Conservation (phyloP, 1,140 invertebrate species). For the Semibalanus balanoides region DNA sequence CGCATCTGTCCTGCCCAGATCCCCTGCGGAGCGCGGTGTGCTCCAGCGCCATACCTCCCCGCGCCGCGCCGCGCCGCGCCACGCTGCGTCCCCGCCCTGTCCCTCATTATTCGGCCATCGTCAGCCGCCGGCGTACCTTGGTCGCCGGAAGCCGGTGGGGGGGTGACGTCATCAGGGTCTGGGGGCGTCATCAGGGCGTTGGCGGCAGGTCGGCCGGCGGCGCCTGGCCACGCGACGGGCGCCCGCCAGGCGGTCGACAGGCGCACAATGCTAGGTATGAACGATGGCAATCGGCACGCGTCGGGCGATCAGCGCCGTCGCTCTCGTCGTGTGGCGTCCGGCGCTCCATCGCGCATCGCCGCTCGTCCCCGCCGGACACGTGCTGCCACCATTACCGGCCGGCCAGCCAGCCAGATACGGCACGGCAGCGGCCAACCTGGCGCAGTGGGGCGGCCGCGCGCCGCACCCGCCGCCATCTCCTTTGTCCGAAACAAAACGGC, state of each 20-base stretch:
- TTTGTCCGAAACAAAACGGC: neutral
- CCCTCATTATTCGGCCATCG: neutral
- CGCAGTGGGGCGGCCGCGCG: too few relatives aligned
- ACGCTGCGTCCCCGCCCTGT: too few relatives aligned
- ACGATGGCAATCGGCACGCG: neutral
- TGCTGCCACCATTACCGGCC: neutral
- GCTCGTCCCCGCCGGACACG: neutral
- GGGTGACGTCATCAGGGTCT: neutral
- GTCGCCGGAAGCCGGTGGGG: neutral
- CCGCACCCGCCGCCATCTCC: neutral
- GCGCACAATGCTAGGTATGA: neutral
- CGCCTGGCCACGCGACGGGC: too few relatives aligned
- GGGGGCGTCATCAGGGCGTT: neutral
- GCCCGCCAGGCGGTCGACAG: neutral
- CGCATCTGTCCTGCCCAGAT: too few relatives aligned
- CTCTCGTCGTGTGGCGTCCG: too few relatives aligned
- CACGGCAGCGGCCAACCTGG: neutral
- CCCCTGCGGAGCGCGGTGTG: too few relatives aligned
- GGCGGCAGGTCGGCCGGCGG: neutral
- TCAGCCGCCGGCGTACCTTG: neutral
- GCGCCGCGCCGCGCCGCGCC: too few relatives aligned
- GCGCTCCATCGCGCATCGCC: neutral
- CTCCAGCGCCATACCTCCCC: too few relatives aligned
- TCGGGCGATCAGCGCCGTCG: neutral
- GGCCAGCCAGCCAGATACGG: neutral